Evolutionary conservation across 2,888 invertebrate genomes (phyloP).

Genomic region (Didymodactylos carnosus): DNA sequence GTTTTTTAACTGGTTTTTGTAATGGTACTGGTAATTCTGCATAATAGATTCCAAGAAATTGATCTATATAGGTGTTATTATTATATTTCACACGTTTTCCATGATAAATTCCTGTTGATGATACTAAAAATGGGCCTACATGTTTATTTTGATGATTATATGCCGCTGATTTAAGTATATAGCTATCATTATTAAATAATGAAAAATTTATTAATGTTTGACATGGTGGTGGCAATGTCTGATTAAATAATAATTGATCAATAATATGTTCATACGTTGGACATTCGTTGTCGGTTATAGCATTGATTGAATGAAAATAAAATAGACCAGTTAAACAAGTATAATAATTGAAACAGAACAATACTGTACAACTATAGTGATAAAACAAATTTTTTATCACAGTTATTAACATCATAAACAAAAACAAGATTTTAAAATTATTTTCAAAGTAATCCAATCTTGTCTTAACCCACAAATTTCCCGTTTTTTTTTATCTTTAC

Average conservation of each 20-base stretch:
- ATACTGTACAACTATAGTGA: no score
- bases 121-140: neutral
- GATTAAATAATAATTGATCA: neutral
- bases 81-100: neutral
- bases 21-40: neutral
- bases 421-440: no score
- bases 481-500: no score
- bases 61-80: neutral
- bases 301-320: no score
- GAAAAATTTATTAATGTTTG: neutral
- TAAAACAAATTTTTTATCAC: no score
- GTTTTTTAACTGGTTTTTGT: neutral
- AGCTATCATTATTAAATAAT: neutral
- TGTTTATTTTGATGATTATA: neutral
- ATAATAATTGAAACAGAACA: no score
- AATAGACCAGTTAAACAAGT: no score
- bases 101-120: neutral
- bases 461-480: no score
- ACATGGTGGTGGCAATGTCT: neutral
- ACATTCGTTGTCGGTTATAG: no score
- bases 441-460: no score
- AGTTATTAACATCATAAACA: no score
- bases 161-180: neutral
- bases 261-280: neutral
- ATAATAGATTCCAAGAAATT: neutral